phyloP scores from a whole-genome alignment of 1,140 invertebrate species.

The Mycetomoellerius zeteki region DNA sequence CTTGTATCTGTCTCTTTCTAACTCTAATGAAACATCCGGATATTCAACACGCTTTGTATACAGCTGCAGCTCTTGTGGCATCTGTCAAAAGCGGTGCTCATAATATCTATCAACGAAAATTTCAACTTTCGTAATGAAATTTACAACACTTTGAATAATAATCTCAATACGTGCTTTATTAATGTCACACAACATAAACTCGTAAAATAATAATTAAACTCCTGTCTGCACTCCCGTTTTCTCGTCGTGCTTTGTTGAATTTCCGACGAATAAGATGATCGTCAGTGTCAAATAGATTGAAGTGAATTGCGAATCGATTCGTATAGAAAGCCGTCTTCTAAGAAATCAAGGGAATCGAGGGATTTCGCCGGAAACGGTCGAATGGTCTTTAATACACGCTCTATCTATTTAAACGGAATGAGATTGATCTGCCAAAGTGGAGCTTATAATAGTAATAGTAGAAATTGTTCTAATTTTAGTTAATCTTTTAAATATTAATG shows the following conservation, averaged over 20 bases:
- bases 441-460: background rate
- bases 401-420: background rate
- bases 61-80: background rate
- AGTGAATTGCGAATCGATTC: conserved; percentile 36
- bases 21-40: background rate
- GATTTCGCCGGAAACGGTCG: background rate
- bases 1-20: background rate
- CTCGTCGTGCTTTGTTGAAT: background rate
- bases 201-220: conserved; percentile 35
- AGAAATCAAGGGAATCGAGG: conserved; percentile 6
- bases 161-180: conserved; percentile 30
- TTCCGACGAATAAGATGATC: background rate
- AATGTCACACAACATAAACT: conserved; percentile 16
- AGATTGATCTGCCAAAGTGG: conserved; percentile 13
- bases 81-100: conserved; percentile 20
- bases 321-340: conserved; percentile 7
- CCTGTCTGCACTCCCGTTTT: background rate
- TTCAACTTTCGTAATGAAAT: conserved; percentile 18
- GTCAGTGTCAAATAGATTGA: conserved; percentile 5
- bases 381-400: conserved; percentile 15
- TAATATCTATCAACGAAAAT: conserved; percentile 33
- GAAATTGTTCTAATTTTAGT: conserved; percentile 5
- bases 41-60: background rate
- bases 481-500: background rate
- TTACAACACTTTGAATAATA: conserved; percentile 28